phyloP scores from a whole-genome alignment of 2,888 invertebrate genomes.

The Latheticus oryzae region DNA sequence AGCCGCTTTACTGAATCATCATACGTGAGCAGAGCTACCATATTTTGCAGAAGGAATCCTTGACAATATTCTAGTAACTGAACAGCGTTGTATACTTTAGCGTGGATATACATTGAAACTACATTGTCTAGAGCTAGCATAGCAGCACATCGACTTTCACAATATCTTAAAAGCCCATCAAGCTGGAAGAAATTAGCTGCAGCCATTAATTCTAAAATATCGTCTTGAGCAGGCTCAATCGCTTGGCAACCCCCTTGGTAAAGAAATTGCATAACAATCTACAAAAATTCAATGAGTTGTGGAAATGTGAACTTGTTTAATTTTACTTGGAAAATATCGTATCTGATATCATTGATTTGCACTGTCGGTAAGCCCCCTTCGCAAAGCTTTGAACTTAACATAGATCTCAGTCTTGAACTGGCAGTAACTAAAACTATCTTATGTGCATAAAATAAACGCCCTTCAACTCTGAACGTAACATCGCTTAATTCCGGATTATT shows the following conservation, averaged over 20 bases:
- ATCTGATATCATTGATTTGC: constrained; percentile 92
- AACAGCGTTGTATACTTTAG: constrained; percentile 90
- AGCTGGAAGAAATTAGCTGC: constrained; percentile 93
- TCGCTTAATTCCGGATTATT: constrained; percentile 94
- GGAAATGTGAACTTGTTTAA: too few relatives aligned
- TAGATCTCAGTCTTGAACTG: constrained; percentile 85
- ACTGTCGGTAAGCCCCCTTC: constrained; percentile 85
- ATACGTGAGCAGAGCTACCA: constrained; percentile 93
- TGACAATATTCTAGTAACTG: constrained; percentile 91
- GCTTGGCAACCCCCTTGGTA: constrained; percentile 89
- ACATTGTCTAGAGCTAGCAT: constrained; percentile 89
- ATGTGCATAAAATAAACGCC: constrained; percentile 91
- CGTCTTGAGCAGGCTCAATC: constrained; percentile 81
- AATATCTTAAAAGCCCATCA: constrained; percentile 84
- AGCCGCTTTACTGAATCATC: constrained; percentile 90
- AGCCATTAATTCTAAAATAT: constrained; percentile 89
- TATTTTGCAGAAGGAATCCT: constrained; percentile 89
- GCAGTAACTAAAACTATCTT: constrained; percentile 94
- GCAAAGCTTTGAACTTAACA: constrained; percentile 82
- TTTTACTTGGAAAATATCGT: constrained; percentile 89
- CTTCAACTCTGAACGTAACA: constrained; percentile 92
- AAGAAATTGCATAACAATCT: constrained; percentile 93
- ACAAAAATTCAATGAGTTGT: constrained; percentile 44
- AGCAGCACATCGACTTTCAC: constrained; percentile 86
- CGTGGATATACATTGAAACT: constrained; percentile 92